Percentiles rank a stretch among this genome's conserved stretches.
Evolutionary conservation across 2,797 vertebrate species (phyloP).

Genomic region (Sarcophilus harrisii): DNA sequence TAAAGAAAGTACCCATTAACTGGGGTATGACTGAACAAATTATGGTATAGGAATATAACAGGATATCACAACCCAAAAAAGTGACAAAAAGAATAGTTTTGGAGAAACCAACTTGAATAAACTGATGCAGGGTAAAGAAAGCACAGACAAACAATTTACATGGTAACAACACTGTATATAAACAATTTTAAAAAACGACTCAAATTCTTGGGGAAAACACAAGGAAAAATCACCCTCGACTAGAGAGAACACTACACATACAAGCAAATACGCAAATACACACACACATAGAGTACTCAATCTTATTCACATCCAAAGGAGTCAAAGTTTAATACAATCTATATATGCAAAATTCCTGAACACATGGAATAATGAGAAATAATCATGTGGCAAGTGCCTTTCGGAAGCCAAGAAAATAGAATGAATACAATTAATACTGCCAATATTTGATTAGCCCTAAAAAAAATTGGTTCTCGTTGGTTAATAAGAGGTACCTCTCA

Average conservation of each 20-base stretch:
- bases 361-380: background rate
- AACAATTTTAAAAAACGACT: background rate
- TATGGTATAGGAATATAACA: background rate
- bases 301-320: background rate
- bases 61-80: background rate
- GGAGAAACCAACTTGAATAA: background rate
- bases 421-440: background rate
- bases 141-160: background rate
- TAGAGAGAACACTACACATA: background rate
- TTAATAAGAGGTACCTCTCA: background rate
- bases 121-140: background rate
- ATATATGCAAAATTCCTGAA: background rate
- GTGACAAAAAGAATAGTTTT: background rate
- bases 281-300: background rate
- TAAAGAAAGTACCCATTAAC: background rate
- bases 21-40: background rate
- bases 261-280: background rate
- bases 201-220: background rate
- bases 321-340: background rate
- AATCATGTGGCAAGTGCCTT: background rate
- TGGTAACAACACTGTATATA: background rate
- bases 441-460: background rate
- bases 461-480: background rate
- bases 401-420: background rate
- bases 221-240: background rate